Base-by-base conservation (phyloP, 2,113 vertebrate genomes). In the Rhabdomys dilectus region DNA sequence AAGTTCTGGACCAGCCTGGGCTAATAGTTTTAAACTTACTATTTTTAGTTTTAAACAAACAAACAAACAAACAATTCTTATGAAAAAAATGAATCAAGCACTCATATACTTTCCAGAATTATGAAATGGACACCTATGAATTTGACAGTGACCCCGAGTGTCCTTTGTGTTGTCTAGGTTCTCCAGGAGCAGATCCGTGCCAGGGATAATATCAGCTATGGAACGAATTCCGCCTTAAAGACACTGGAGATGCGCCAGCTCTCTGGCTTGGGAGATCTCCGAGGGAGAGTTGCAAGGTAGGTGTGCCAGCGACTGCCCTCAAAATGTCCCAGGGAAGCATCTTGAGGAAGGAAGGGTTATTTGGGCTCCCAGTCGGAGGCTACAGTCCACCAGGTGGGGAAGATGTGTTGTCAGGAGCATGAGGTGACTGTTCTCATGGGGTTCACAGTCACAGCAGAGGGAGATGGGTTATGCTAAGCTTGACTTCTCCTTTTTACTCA, bases 101-200 rank as follows among this genome's bases (percentile, higher is more conserved):
- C n/a, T 73, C 29, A 45, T 72, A 24, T 45, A 77, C 77, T 88
- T 53, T 5, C 42, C 51, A 3, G 21, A 51, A 80, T 9, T n/a
- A 12, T 26, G 42, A 78, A 68, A 36, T 36, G 81, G 24, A 58
- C 21, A 13, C n/a, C 4, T 3, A 29, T 66, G 42, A 36, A 51
- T 72, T 58, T 85, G 45, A 34, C 10, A 7, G 16, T 94, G 87
- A 76, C 51, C 51, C 31, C 0, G 3, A 1, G 34, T 66, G 90
- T 66, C 51, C 64, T 89, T 21, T 75, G 76, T 94, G 82, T 85
- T 36, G 7, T 17, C n/a, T 45, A 98, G 98, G 97, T 98, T 45
- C 98, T 99, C 42, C 99, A 99, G 96, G 99, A 99, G 91, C 98
- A 99, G 97, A 99, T 99, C 64, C 98, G 98, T n/a, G 98, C 98